phyloP scores from a whole-genome alignment of 2,888 invertebrate genomes.

The Gastracanthus pulcherrimus region DNA sequence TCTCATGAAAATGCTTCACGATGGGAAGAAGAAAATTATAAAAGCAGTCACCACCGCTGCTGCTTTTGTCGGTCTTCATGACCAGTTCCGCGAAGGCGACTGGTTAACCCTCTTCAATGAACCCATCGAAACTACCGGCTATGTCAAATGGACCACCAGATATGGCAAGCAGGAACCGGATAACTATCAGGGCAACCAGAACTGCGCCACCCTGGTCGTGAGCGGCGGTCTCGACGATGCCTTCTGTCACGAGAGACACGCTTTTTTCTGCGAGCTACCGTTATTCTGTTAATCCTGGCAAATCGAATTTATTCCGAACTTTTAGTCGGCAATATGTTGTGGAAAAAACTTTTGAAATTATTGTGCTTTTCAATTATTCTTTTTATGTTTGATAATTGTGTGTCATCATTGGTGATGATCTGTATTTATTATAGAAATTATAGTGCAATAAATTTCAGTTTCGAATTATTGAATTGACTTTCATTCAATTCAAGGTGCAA shows the following conservation, averaged over 20 bases:
- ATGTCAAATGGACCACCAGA: conserved; percentile 69
- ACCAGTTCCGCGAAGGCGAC: conserved; percentile 70
- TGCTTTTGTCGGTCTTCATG: conserved; percentile 67
- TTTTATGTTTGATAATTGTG: too few relatives aligned
- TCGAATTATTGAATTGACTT: too few relatives aligned
- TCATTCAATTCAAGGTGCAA: too few relatives aligned
- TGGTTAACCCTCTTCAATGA: conserved; percentile 73
- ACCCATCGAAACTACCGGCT: conserved; percentile 70
- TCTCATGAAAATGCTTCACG: conserved; percentile 60
- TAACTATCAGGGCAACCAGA: conserved; percentile 69
- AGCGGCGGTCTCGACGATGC: conserved; percentile 65
- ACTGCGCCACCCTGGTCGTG: conserved; percentile 67
- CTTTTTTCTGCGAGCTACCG: conserved; percentile 64
- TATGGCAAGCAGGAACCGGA: conserved; percentile 71
- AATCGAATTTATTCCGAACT: too few relatives aligned
- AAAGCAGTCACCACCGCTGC: conserved; percentile 59
- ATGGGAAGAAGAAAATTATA: conserved; percentile 52
- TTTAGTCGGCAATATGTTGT: too few relatives aligned
- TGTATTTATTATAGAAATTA: too few relatives aligned
- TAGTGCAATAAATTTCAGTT: too few relatives aligned
- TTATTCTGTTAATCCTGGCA: not conserved
- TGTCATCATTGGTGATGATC: too few relatives aligned
- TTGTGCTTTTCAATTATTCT: too few relatives aligned
- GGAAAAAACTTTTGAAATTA: too few relatives aligned
- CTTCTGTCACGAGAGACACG: conserved; percentile 60